Percentiles rank a stretch among this genome's conserved stretches.
These are phyloP conservation scores for Thalpophila matura DNA, from an alignment of 2,888 invertebrate genomes.

Conservation along the genomic window DNA sequence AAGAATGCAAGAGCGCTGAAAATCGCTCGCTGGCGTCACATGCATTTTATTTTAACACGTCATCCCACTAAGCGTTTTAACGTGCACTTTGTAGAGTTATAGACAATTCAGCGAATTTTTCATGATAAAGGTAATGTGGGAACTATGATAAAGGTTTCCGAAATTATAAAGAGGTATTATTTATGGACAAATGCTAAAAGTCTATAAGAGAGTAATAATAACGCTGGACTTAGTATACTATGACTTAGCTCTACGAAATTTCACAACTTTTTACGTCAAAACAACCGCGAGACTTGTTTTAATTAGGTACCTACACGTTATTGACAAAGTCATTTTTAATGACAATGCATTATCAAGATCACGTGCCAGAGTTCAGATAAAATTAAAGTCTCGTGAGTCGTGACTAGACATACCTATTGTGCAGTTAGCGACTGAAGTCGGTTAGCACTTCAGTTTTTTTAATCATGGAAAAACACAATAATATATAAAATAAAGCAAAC, in stretches of 20 bases:
- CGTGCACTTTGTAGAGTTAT: background rate
- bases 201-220: background rate
- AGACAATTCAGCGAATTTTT: background rate
- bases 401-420: too few relatives aligned
- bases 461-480: too few relatives aligned
- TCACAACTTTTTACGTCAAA: background rate
- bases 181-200: background rate
- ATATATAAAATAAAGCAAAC: too few relatives aligned
- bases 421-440: too few relatives aligned
- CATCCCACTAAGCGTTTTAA: slow-evolving; percentile 1
- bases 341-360: too few relatives aligned
- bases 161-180: background rate
- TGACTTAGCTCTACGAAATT: background rate
- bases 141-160: background rate
- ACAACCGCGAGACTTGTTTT: background rate
- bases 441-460: too few relatives aligned
- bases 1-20: slow-evolving; percentile 19
- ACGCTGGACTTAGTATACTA: too few relatives aligned
- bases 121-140: too few relatives aligned
- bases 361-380: background rate
- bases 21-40: slow-evolving; percentile 18
- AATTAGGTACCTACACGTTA: slow-evolving; percentile 5
- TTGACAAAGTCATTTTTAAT: background rate
- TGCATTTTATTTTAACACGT: slow-evolving; percentile 41
- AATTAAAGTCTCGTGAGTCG: background rate